Percentiles rank a stretch among this genome's conserved stretches.
Conservation (phyloP, 2,113 vertebrate genomes). For the Leucopsar rothschildi region DNA sequence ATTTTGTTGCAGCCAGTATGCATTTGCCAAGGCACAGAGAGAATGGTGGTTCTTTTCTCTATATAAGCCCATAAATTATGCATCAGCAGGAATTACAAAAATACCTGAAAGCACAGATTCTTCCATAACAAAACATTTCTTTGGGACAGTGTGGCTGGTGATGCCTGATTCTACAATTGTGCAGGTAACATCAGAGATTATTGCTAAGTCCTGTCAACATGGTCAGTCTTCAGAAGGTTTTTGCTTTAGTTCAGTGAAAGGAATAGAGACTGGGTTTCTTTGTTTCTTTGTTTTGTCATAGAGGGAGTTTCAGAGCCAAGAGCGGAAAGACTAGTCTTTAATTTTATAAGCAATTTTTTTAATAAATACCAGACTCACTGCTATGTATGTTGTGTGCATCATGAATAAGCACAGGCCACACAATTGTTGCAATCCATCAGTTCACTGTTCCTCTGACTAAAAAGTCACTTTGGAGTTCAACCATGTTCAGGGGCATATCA, state of each 20-base stretch:
- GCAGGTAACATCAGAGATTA: background rate
- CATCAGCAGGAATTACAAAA: background rate
- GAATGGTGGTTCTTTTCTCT: background rate
- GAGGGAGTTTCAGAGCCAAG: background rate
- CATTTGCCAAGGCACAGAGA: background rate
- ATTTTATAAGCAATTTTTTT: background rate
- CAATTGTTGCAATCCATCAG: background rate
- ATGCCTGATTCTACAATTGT: background rate
- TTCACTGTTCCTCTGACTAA: background rate
- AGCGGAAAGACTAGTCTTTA: background rate
- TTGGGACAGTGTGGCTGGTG: background rate
- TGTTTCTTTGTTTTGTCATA: background rate
- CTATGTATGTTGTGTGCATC: background rate
- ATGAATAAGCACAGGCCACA: background rate
- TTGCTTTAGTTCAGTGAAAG: background rate
- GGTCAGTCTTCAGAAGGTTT: background rate
- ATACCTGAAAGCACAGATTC: background rate
- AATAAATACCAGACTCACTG: background rate
- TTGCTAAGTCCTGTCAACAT: background rate
- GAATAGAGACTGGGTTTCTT: background rate
- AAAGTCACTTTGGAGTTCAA: background rate
- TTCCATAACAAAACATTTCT: background rate
- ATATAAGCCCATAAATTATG: background rate
- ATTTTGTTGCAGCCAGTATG: background rate
- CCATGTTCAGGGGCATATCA: background rate